Conservation (phyloP, 2,113 vertebrate species). For the Nematolebias whitei region DNA sequence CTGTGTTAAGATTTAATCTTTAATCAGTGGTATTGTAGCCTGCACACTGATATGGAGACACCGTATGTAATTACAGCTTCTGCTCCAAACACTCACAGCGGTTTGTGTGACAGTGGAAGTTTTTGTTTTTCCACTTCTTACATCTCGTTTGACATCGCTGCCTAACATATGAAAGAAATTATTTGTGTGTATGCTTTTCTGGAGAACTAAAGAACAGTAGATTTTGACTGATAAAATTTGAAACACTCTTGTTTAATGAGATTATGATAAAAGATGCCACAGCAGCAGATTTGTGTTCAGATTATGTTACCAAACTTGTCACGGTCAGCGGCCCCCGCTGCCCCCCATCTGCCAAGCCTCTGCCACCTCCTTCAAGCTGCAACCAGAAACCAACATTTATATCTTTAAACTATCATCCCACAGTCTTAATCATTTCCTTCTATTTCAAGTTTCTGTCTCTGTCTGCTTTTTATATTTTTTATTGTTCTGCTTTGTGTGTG, state of each 20-base stretch:
- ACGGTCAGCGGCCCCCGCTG: too few species aligned
- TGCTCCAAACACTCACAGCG: slow-evolving; percentile 15
- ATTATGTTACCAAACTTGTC: background rate
- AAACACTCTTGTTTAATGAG: background rate
- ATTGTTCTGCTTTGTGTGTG: too few species aligned
- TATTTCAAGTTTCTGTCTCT: too few species aligned
- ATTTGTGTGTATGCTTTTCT: background rate
- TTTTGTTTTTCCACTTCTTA: slow-evolving; percentile 9
- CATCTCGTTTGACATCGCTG: slow-evolving; percentile 7
- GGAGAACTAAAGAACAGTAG: too few species aligned
- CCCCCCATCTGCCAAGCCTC: too few species aligned
- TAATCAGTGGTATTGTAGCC: slow-evolving; percentile 57
- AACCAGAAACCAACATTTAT: too few species aligned
- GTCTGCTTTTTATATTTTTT: too few species aligned
- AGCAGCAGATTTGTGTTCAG: background rate
- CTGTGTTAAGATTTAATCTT: slow-evolving; percentile 58
- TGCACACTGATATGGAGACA: slow-evolving; percentile 54
- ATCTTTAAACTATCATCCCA: too few species aligned
- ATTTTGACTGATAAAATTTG: slow-evolving; percentile 10
- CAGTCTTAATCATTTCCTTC: too few species aligned
- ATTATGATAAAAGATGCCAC: background rate
- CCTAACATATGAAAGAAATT: background rate
- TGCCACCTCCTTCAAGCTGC: too few species aligned
- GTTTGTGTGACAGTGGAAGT: slow-evolving; percentile 9
- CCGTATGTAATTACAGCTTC: slow-evolving; percentile 61